phyloP scores from a whole-genome alignment of 2,113 vertebrate genomes.

The Ptilorrhoa leucosticta region DNA sequence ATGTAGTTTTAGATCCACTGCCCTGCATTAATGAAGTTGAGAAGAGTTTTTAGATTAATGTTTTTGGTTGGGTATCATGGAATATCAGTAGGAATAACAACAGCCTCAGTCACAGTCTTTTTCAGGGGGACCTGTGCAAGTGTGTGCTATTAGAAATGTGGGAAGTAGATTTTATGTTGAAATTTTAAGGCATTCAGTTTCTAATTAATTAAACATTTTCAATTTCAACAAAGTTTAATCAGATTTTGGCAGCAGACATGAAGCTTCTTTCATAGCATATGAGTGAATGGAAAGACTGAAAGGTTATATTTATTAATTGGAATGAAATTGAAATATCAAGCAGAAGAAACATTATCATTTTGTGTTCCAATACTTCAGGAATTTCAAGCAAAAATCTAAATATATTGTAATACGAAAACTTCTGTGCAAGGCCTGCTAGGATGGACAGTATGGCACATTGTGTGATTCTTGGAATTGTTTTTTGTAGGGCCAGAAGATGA shows the following conservation, averaged over 20 bases:
- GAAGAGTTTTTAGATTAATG: background rate
- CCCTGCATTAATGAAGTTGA: background rate
- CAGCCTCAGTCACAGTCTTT: background rate
- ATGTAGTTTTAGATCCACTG: background rate
- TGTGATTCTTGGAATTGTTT: background rate
- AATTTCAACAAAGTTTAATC: background rate
- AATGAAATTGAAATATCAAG: background rate
- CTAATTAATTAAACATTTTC: background rate
- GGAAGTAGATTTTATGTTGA: background rate
- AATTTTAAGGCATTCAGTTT: background rate
- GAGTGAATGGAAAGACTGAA: background rate
- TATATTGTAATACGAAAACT: background rate
- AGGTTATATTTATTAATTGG: background rate
- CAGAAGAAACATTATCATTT: background rate
- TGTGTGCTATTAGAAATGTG: background rate
- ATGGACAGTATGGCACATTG: background rate
- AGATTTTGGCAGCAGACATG: background rate
- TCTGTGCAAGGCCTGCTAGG: background rate
- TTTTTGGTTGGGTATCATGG: background rate
- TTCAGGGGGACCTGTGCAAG: fast-evolving
- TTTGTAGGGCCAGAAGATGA: background rate
- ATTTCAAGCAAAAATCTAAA: background rate
- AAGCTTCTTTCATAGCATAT: background rate
- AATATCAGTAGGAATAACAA: background rate
- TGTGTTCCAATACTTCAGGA: background rate